Base-by-base conservation (phyloP, 2,888 invertebrate genomes). In the Electrophaes corylata region DNA sequence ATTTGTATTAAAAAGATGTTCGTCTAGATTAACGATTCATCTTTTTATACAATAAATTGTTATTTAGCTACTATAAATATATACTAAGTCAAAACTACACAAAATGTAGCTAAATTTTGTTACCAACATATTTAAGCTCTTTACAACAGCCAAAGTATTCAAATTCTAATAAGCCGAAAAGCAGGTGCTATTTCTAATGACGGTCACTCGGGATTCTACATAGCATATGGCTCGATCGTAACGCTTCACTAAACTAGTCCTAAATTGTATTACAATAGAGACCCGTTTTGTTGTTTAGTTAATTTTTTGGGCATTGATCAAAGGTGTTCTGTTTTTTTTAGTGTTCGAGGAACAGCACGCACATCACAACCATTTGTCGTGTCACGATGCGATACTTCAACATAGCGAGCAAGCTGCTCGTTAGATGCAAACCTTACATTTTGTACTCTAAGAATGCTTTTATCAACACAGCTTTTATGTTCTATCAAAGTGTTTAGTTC, bases 101-200 rank as follows among this genome's bases (percentile, higher is more conserved):
- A 23, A 26, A 26, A 19, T 19, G 19, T 16, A 41, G 1, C 16
- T 37, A 12, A 20, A n/a, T n/a, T 10, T 10, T 16, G 31, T 19
- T 18, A 12, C 40, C 19, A 40, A 40, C 8, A 12, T 19, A 23
- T 49, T 40, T 19, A 49, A 12, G 40, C 48, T 14, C 16, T 18
- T 8, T 23, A 11, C 46, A n/a, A 26, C 60, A 56, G 57, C 39
- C 57, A 63, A 54, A 49, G 45, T 60, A 71, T 71, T 73, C 59
- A 70, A 68, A 65, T 60, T 73, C 71, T 79, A 79, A 78, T 72
- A 68, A 72, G 70, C 69, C 67, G 75, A 78, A 76, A 65, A 73
- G 78, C 86, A 86, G 86, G 86, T 86, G 85, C 70, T 74, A 72
- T 78, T 79, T 79, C 76, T 78, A 79, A 79, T 78, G 73, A 64